Conservation (phyloP, 2,113 vertebrate species). For the Oryzias woworae region DNA sequence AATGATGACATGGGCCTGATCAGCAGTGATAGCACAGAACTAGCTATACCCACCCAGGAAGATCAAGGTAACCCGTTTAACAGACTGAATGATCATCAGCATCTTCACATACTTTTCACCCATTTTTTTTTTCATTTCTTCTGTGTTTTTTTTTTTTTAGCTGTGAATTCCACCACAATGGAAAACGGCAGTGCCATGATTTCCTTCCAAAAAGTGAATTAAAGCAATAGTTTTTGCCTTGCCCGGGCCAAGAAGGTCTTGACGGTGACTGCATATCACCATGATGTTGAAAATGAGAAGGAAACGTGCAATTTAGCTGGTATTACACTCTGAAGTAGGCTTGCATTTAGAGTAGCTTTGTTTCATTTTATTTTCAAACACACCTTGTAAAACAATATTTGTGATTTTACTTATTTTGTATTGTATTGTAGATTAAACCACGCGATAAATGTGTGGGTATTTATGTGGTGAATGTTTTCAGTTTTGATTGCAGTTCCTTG, state of each 20-base stretch:
- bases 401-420: too few relatives aligned
- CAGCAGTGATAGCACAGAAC: slow-evolving; percentile 42
- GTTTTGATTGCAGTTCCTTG: slow-evolving; percentile 8
- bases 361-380: too few relatives aligned
- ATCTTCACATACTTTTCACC: not conserved
- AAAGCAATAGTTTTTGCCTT: not conserved
- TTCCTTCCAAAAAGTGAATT: slow-evolving; percentile 52
- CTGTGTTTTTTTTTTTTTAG: slow-evolving; percentile 29
- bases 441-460: not conserved
- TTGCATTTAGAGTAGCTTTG: too few relatives aligned
- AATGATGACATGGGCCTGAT: slow-evolving; percentile 27
- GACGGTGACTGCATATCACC: not conserved
- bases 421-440: too few relatives aligned
- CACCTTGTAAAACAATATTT: too few relatives aligned
- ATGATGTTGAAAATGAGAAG: not conserved
- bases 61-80: slow-evolving; percentile 42
- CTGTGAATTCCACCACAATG: slow-evolving; percentile 7
- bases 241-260: not conserved
- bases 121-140: not conserved
- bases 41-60: slow-evolving; percentile 41
- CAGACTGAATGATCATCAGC: too few relatives aligned
- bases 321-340: too few relatives aligned
- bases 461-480: slow-evolving; percentile 8
- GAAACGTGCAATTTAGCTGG: too few relatives aligned
- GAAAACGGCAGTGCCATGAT: slow-evolving; percentile 42